Evolutionary conservation across 2,113 vertebrate genomes (phyloP), one percentile per base, ranked within the genome.

Genomic region (Cyprinodon tularosa): DNA sequence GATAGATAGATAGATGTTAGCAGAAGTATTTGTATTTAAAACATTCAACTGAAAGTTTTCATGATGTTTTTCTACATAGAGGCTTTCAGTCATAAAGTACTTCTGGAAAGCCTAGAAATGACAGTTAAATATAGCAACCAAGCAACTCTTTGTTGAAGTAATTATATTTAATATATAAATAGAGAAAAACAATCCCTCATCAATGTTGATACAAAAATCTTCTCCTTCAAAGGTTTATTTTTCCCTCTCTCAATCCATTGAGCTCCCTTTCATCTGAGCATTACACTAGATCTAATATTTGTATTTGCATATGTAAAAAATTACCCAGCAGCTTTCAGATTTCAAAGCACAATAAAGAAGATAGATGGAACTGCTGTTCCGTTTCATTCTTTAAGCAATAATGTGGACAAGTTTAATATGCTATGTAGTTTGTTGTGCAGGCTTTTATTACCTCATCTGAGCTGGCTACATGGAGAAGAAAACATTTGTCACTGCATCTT

Each of bases 401-500:
- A 42, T 70, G 50, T 61, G 39, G 68, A 70, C 44, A 65, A 40
- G n/a, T 50, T 47, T 68, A 38, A 42, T 63, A 2, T 69, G 40
- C 12, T 62, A 64, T 71, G 36, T 14, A 20, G 50, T 57, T 57
- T 57, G 59, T 9, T 71, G 22, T 64, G 42, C n/a, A 36, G 66
- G 63, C 14, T 71, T 38, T 71, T 61, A n/a, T 12, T 39, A 1
- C 36, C 38, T 38, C 17, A 13, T 44, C 10, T 17, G 13, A 68
- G 78, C 20, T 85, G 42, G 38, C 38, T 72, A 13, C 37, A 50
- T 70, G 66, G n/a, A 44, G 57, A 81, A 76, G 37, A 29, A 68
- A 5, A 36, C 48, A 37, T 72, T 68, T 45, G 48, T 62, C 57
- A 59, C 37, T 47, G 38, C 53, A 40, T 63, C 70, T 61, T 84